Evolutionary conservation across 1,140 invertebrate species (phyloP).

Genomic region (Mylabris phalerata): DNA sequence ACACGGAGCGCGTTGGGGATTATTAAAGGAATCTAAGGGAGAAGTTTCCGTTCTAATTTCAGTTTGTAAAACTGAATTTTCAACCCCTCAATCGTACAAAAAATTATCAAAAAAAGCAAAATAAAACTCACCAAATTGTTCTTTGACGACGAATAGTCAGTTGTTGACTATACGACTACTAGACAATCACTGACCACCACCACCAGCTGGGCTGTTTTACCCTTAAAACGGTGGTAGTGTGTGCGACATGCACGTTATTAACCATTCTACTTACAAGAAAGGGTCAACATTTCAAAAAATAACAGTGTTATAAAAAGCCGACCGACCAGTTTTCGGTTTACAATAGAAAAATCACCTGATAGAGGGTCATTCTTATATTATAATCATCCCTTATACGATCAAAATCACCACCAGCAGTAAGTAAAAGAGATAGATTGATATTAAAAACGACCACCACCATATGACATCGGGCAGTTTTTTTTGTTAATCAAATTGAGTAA

Average conservation of each 20-base stretch:
- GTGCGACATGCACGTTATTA: neutral
- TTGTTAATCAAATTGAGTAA: no score
- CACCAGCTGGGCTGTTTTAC: conserved; percentile 6
- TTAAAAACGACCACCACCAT: no score
- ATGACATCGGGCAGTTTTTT: no score
- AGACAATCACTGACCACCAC: conserved; percentile 7
- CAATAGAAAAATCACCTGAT: no score
- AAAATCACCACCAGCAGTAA: conserved; percentile 9
- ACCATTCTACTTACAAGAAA: conserved; percentile 24
- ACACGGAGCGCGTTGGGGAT: no score
- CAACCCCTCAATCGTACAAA: neutral
- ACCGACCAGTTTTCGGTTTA: no score
- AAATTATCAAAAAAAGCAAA: neutral
- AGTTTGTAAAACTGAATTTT: no score
- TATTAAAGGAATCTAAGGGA: no score
- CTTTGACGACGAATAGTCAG: neutral
- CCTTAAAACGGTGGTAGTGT: no score
- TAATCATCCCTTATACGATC: neutral
- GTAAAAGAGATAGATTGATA: conserved; percentile 2
- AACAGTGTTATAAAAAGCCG: no score
- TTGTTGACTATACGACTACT: conserved; percentile 8
- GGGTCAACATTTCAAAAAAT: conserved; percentile 21
- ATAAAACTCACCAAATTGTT: neutral
- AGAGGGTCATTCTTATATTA: no score
- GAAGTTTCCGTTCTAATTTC: no score